Evolutionary conservation across 2,797 vertebrate species (phyloP), one percentile per base, ranked within the genome.

Genomic region (Cossypha caffra): DNA sequence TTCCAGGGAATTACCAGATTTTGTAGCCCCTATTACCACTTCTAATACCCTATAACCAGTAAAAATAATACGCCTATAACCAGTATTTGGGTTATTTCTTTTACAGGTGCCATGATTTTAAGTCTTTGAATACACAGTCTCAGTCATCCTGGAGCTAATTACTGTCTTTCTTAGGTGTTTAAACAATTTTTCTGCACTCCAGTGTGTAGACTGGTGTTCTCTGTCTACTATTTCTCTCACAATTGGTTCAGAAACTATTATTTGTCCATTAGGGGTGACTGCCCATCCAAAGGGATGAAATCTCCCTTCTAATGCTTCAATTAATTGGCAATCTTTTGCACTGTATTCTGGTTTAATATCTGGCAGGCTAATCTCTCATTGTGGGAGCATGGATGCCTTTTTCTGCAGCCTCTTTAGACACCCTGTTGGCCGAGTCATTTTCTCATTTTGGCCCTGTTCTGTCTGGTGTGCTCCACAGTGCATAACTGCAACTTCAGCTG

Each of bases 381-480:
- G 64, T 25, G 37, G 54, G 12, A 67, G 37, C 20, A 9, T 28
- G 25, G 43, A 40, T 59, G 64, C 21, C 20, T 69, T 59, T 68
- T 69, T 9, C 54, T 59, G 16, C 45, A 35, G 37, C 31, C 20
- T 51, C 37, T 51, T 20, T 6, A 50, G 31, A 33, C 6, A 4
- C 16, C 20, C 45, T 80, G 12, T 35, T 0, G 0, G 45, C 54
- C 23, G 20, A 35, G 16, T 2, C 1, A 20, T 43, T 35, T 42
- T 25, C 31, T 10, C 20, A 13, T 35, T 50, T 51, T 68, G 43
- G 29, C 19, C 35, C 54, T 42, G 0, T 80, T 80, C 50, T 80
- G 3, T 35, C 37, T 59, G 77, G 37, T 35, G 37, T 42, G 54
- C 10, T 42, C 37, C 33, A 24, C 24, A 29, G 25, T 13, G 31